phyloP scores from a whole-genome alignment of 1,140 invertebrate species.

The Chrysomallon squamiferum region DNA sequence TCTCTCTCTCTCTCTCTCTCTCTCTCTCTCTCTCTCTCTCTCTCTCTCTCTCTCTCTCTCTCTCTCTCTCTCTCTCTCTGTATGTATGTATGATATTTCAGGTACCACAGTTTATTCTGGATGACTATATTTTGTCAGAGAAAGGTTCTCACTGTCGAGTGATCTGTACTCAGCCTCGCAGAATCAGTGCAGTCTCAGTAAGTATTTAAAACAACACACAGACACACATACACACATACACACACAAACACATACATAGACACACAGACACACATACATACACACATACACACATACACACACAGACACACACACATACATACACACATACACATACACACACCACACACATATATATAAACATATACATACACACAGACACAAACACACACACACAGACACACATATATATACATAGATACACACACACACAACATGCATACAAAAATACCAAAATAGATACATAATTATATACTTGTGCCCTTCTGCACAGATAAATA shows the following conservation, averaged over 20 bases:
- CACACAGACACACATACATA: neutral
- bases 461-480: neutral
- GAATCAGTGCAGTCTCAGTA: conserved; percentile 86
- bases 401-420: neutral
- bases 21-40: too few relatives aligned
- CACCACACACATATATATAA: neutral
- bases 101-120: conserved; percentile 88
- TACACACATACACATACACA: neutral
- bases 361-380: neutral
- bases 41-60: too few relatives aligned
- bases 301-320: neutral
- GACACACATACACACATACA: neutral
- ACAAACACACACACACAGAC: neutral
- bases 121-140: conserved; percentile 74
- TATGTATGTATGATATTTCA: too few relatives aligned
- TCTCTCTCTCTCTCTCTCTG: too few relatives aligned
- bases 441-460: neutral
- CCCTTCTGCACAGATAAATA: too few relatives aligned
- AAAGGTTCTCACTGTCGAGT: conserved; percentile 80
- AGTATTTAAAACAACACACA: too few relatives aligned
- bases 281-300: neutral
- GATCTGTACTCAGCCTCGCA: conserved; percentile 88
- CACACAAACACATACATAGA: neutral
- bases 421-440: neutral
- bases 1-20: too few relatives aligned